These are phyloP conservation scores for Papilio polyxenes DNA, from an alignment of 1,140 invertebrate species.

Conservation along the genomic window DNA sequence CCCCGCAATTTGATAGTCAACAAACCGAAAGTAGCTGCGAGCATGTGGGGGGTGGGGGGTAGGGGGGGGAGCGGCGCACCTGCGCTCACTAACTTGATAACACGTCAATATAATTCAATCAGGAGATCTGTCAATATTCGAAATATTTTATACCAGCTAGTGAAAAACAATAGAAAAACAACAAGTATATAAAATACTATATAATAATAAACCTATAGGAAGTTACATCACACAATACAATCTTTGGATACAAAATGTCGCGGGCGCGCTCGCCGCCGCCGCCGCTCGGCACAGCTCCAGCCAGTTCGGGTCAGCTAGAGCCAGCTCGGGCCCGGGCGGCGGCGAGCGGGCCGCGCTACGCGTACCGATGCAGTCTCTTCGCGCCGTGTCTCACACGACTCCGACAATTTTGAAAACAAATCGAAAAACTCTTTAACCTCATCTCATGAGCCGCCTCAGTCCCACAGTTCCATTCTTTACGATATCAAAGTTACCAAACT, in stretches of 20 bases:
- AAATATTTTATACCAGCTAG: constrained; percentile 60
- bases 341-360: constrained; percentile 33
- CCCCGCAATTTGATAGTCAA: neutral
- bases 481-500: constrained; percentile 61
- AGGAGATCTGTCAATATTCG: constrained; percentile 66
- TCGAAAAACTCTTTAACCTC: constrained; percentile 70
- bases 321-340: neutral
- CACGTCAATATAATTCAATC: constrained; percentile 58
- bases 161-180: constrained; percentile 73
- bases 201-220: constrained; percentile 77
- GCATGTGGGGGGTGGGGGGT: neutral
- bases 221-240: constrained; percentile 76
- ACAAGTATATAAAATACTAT: constrained; percentile 76
- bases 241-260: constrained; percentile 78
- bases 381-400: constrained; percentile 76
- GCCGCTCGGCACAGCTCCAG: constrained; percentile 1
- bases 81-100: constrained; percentile 20
- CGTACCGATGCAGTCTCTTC: constrained; percentile 71
- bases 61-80: neutral
- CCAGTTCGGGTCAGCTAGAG: no score
- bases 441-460: constrained; percentile 78
- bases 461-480: constrained; percentile 66
- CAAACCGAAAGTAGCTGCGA: neutral
- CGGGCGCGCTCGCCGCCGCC: constrained; percentile 43
- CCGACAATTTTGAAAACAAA: constrained; percentile 60